Percentiles rank a stretch among this genome's conserved stretches.
These are phyloP conservation scores for Crenichthys baileyi DNA, from an alignment of 2,797 vertebrate genomes.

Conservation along the genomic window DNA sequence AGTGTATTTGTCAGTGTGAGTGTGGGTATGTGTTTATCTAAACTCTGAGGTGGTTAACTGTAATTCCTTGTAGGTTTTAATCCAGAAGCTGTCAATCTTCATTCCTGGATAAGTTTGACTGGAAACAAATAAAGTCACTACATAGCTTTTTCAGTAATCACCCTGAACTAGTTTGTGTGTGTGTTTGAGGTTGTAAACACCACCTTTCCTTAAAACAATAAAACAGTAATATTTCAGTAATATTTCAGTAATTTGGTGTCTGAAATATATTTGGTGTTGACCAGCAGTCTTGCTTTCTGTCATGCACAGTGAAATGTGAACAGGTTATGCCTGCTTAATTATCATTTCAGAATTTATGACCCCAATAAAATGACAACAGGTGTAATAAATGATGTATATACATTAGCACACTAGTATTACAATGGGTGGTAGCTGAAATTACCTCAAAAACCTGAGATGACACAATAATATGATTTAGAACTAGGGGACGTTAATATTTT, in stretches of 20 bases:
- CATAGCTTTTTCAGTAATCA: constrained; percentile 57
- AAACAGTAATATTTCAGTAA: no score
- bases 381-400: no score
- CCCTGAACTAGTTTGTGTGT: constrained; percentile 42
- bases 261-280: constrained; percentile 36
- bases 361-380: neutral
- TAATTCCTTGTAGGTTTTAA: constrained; percentile 73
- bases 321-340: neutral
- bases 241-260: constrained; percentile 30
- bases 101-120: constrained; percentile 68
- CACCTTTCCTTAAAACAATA: constrained; percentile 34
- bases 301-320: neutral
- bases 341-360: neutral
- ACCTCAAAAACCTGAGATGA: no score
- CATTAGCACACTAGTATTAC: no score
- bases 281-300: constrained; percentile 14
- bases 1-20: constrained; percentile 6
- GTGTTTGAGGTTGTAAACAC: constrained; percentile 47
- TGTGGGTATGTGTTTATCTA: constrained; percentile 3
- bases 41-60: constrained; percentile 53
- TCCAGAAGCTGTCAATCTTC: constrained; percentile 68
- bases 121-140: constrained; percentile 70
- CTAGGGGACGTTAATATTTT: no score
- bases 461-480: no score
- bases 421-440: no score